A percentile compares a stretch with the other conserved stretches of the same genome.
phyloP scores from a whole-genome alignment of 2,797 vertebrate genomes.

The Acrossocheilus wenchowensis region DNA sequence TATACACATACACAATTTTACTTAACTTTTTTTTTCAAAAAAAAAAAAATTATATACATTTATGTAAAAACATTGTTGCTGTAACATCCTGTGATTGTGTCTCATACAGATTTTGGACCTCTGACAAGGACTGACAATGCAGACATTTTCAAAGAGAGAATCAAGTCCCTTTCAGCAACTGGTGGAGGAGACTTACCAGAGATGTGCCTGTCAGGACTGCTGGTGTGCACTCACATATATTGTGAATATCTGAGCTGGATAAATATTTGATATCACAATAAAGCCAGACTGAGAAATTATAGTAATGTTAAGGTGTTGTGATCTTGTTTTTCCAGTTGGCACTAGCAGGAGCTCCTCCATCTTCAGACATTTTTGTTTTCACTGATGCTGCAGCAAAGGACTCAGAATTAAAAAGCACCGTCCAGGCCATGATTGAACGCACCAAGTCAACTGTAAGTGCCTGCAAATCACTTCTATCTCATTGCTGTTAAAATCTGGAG shows the following conservation, averaged over 20 bases:
- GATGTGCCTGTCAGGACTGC: conserved; percentile 71
- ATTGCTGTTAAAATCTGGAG: background rate
- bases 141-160: conserved; percentile 65
- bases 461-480: background rate
- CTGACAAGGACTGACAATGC: conserved; percentile 67
- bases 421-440: conserved; percentile 71
- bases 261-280: background rate
- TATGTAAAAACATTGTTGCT: background rate
- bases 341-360: conserved; percentile 70
- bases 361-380: conserved; percentile 78
- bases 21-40: too few relatives aligned
- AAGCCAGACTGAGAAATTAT: too few relatives aligned
- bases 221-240: conserved; percentile 59
- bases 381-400: conserved; percentile 79
- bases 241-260: background rate
- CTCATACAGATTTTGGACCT: conserved; percentile 68
- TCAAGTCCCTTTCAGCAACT: conserved; percentile 62
- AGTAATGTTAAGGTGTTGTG: background rate
- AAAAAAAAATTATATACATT: too few relatives aligned
- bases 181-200: conserved; percentile 68
- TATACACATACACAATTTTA: too few relatives aligned
- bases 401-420: conserved; percentile 56
- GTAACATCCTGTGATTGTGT: background rate
- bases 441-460: conserved; percentile 62
- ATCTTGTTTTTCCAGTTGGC: conserved; percentile 67